Evolutionary conservation across 1,140 invertebrate species (phyloP), one percentile per base, ranked within the genome.

Genomic region (Tenebrio molitor): DNA sequence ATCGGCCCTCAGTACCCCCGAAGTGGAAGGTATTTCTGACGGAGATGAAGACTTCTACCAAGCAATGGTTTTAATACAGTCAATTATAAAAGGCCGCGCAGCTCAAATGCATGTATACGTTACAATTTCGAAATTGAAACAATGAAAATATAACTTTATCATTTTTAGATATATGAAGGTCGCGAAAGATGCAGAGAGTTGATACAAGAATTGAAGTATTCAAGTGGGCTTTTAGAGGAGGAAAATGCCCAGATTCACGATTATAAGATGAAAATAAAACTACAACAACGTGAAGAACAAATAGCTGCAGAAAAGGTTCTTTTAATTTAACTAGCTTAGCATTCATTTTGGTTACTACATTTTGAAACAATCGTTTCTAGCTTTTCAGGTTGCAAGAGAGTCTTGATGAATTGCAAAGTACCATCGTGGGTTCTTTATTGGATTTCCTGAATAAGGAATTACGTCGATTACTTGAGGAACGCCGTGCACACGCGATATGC

Each of bases 371-470:
- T n/a, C n/a, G n/a, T n/a, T n/a, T n/a, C n/a, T 44, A 58, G 44
- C 70, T 33, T 44, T 41, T 50, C 21, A 42, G 25, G 33, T 46
- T 89, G 6, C 77, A 84, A 46, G 85, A 86, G 29, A 80, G 88
- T 19, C 81, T 89, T 1, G 83, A 87, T 58, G 85, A 86, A 72
- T 84, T 91, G 1, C 89, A 92, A 78, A 91, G 91, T 2, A 85
- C 85, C 23, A 87, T 89, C 1, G 83, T 93, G 2, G 87, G 88
- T 0, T 87, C 87, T 10, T 87, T 89, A 62, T 78, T 93, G 65
- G 90, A 92, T 81, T 92, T 91, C 83, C 83, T 94, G 12, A 90
- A 89, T 80, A 93, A 93, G 83, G 92, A 94, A 83, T 80, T 93
- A 53, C 81, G 88, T 46, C 85, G 91, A 72, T 83, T 94, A 6